Evolutionary conservation across 2,888 invertebrate species (phyloP).

Genomic region (Oscheius sp.): DNA sequence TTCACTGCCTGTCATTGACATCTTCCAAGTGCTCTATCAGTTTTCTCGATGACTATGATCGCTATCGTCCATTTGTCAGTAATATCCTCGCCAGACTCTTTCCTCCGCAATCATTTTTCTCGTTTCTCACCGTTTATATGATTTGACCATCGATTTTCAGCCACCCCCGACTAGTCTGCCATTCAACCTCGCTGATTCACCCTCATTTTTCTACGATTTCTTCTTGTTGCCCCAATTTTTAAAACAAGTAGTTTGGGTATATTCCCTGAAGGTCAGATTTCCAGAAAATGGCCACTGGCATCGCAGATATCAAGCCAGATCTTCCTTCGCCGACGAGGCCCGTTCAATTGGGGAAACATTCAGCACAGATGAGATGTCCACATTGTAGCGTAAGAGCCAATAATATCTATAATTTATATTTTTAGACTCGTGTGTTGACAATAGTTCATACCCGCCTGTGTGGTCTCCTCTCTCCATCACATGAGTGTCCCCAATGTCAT

Average conservation of each 20-base stretch:
- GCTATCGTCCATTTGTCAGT: no score
- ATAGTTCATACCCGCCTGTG: slow-evolving; percentile 8
- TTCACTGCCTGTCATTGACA: no score
- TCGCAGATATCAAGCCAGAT: slow-evolving; percentile 11
- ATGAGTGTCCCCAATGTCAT: slow-evolving; percentile 28
- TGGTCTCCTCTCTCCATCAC: neutral
- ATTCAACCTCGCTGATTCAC: neutral
- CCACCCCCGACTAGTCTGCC: neutral
- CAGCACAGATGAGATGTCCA: slow-evolving; percentile 25
- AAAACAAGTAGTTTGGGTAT: neutral
- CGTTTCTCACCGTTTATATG: no score
- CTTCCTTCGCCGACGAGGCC: neutral
- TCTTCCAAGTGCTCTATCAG: no score
- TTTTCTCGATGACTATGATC: no score
- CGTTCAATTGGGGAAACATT: slow-evolving; percentile 10
- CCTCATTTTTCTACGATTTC: neutral
- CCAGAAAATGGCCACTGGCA: slow-evolving; percentile 7
- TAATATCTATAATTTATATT: no score
- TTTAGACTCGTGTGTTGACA: slow-evolving; percentile 26
- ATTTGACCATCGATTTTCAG: no score
- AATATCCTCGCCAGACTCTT: no score
- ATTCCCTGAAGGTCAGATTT: neutral
- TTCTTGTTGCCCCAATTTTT: neutral
- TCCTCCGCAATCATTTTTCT: no score
- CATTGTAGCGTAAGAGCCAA: slow-evolving; percentile 16